These are phyloP conservation scores for Ctenomys sociabilis DNA, from an alignment of 2,113 vertebrate genomes.

Conservation along the genomic window DNA sequence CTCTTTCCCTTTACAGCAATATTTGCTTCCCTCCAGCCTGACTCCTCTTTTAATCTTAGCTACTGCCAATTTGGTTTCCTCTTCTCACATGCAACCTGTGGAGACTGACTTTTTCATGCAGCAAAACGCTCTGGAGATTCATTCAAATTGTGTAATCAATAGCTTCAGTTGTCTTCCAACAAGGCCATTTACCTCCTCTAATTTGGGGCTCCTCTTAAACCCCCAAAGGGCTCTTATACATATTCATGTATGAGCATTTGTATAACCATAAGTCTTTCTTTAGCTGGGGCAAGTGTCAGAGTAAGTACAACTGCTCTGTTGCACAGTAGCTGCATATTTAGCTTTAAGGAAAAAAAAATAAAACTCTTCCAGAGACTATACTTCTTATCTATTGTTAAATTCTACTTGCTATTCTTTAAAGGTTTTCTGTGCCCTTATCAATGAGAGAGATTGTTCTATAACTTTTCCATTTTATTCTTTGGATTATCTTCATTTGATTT, in stretches of 20 bases:
- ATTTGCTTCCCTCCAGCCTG: not conserved
- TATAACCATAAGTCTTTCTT: not conserved
- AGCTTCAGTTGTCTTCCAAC: not conserved
- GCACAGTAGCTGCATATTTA: not conserved
- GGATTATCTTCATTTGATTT: not conserved
- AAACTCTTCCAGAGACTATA: not conserved
- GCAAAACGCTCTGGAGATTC: not conserved
- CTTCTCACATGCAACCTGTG: not conserved
- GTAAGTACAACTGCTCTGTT: not conserved
- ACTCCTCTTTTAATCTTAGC: not conserved
- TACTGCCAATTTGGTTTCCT: not conserved
- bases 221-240: not conserved
- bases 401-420: not conserved
- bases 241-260: not conserved
- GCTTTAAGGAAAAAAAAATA: constrained; percentile 5
- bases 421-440: not conserved
- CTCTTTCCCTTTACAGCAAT: not conserved
- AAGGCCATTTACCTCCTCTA: not conserved
- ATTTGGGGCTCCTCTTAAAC: not conserved
- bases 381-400: not conserved
- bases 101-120: not conserved
- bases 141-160: not conserved
- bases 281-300: not conserved
- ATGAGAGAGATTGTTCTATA: not conserved
- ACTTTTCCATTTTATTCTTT: constrained; percentile 1